Percentiles rank a stretch among this genome's conserved stretches.
These are phyloP conservation scores for Zaprionus lachaisei DNA, from an alignment of 1,140 invertebrate species.

Conservation along the genomic window DNA sequence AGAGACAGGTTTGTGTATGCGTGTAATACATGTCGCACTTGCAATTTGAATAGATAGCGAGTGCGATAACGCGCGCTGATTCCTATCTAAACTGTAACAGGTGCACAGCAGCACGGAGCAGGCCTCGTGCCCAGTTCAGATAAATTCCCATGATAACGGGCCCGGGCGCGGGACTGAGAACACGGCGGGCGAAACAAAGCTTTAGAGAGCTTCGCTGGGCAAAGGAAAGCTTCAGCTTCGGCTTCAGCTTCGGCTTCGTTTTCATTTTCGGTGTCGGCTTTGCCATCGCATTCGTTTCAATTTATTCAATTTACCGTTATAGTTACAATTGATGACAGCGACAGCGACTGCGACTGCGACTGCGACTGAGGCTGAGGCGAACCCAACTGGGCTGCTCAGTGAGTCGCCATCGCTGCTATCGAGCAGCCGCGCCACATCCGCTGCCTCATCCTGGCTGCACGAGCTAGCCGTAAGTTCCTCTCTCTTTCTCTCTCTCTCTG, in stretches of 20 bases:
- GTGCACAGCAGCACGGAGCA: slow-evolving; percentile 72
- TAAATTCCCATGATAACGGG: slow-evolving; percentile 78
- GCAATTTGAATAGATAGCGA: slow-evolving; percentile 57
- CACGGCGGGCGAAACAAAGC: slow-evolving; percentile 55
- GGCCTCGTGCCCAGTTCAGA: slow-evolving; percentile 54
- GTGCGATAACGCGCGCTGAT: slow-evolving; percentile 76
- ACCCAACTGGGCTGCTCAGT: slow-evolving; percentile 19
- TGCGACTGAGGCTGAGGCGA: neutral
- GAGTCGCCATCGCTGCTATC: slow-evolving; percentile 31
- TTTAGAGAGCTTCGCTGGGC: slow-evolving; percentile 64
- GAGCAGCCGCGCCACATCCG: slow-evolving; percentile 62
- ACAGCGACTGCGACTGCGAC: slow-evolving; percentile 1
- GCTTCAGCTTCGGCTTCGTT: slow-evolving; percentile 44
- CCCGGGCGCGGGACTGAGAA: slow-evolving; percentile 17
- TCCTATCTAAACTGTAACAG: slow-evolving; percentile 82
- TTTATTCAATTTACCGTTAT: slow-evolving; percentile 82
- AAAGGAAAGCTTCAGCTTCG: slow-evolving; percentile 54
- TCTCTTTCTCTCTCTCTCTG: neutral
- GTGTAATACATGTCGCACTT: slow-evolving; percentile 11
- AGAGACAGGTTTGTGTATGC: neutral
- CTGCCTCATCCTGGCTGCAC: slow-evolving; percentile 66
- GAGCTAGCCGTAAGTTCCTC: slow-evolving; percentile 52
- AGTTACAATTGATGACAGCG: slow-evolving; percentile 66
- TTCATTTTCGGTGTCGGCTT: slow-evolving; percentile 9
- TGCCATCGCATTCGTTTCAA: slow-evolving; percentile 62